Evolutionary conservation across 2,888 invertebrate genomes (phyloP), one percentile per base, ranked within the genome.

Genomic region (Embidobia sp.): DNA sequence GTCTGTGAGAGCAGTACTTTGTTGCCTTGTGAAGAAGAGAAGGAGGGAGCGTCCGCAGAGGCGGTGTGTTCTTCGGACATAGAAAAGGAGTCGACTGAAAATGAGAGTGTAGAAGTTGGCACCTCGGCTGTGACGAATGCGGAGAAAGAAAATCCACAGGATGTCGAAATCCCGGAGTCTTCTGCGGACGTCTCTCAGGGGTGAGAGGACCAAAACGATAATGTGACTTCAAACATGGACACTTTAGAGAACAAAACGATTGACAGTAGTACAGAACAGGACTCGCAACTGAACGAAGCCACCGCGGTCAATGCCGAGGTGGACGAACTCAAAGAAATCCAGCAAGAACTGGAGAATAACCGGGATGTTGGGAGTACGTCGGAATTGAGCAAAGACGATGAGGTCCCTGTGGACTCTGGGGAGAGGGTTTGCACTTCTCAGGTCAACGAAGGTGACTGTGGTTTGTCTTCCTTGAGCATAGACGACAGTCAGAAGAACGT

Each of bases 341-440:
- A 53, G 2, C 11, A 29, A 4, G 6, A 37, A 6, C 10, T 22
- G 0, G 67, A 75, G 8, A 31, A 35, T 0, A 66, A 13, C 10
- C 10, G 61, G 7, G 40, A 40, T n/a, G 67, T 75, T 2, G 67
- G 63, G 3, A 75, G 75, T 29, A 67, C 75, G 11, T 75, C 75
- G 8, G 75, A 75, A 55, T 35, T 67, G 10, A 59, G 8, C 26
- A 27, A 46, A 19, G 53, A 13, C 5, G 2, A 6, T 10, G 18
- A 37, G 13, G 2, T 18, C 4, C 7, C 35, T 1, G 35, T 13
- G 27, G 51, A 74, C 10, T 29, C 7, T 11, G 22, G 6, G 0
- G 63, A 63, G 10, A 44, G 18, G 11, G 51, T 64, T 10, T 49
- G 69, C 5, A 69, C 64, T 2, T 70, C 69, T 3, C 67, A 48